Percentiles rank a stretch among this genome's conserved stretches.
phyloP scores from a whole-genome alignment of 2,797 vertebrate genomes.

The Acropternis orthonyx region DNA sequence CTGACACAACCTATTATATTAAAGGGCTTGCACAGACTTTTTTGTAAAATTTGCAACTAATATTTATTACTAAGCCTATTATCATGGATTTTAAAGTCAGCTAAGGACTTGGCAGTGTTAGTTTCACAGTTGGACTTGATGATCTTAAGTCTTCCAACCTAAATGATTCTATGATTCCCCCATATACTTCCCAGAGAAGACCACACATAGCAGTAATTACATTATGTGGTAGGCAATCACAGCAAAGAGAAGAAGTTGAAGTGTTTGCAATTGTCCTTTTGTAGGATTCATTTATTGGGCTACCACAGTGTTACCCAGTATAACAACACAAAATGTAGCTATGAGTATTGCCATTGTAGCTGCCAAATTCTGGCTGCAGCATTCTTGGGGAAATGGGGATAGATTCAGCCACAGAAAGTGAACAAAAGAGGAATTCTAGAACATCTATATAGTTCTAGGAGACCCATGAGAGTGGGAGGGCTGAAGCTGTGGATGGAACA shows the following conservation, averaged over 20 bases:
- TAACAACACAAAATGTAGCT: background rate
- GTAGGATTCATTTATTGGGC: background rate
- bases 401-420: background rate
- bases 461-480: background rate
- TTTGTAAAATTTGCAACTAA: background rate
- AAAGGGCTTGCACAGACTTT: background rate
- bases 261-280: background rate
- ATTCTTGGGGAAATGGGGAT: background rate
- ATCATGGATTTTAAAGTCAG: background rate
- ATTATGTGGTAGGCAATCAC: background rate
- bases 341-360: no score
- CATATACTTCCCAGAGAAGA: background rate
- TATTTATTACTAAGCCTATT: background rate
- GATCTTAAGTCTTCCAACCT: background rate
- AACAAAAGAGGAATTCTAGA: background rate
- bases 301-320: no score
- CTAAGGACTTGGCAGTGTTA: background rate
- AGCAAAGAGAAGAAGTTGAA: background rate
- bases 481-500: background rate
- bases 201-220: background rate
- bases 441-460: background rate
- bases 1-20: background rate
- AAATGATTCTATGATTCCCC: background rate
- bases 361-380: background rate
- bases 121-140: background rate